A percentile compares a stretch with the other conserved stretches of the same genome.
Conservation (phyloP, 2,113 vertebrate genomes). For the Pteropus alecto region DNA sequence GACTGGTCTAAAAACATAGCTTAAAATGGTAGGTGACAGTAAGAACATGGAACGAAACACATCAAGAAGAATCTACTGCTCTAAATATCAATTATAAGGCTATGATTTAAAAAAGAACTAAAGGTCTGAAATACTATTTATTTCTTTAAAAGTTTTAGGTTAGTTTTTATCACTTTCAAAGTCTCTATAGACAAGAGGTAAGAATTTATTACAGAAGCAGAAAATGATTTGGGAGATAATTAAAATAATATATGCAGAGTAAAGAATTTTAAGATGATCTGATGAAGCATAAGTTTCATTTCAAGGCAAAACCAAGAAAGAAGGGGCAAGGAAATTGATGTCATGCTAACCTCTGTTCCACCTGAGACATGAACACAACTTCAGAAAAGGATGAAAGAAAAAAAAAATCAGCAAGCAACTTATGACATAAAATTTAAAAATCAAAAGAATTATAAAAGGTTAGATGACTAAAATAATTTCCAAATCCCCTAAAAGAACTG, state of each 20-base stretch:
- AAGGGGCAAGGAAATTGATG: constrained; percentile 59
- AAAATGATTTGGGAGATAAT: constrained; percentile 60
- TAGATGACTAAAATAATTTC: background rate
- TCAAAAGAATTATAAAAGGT: constrained; percentile 17
- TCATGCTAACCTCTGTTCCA: constrained; percentile 33
- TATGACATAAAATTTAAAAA: background rate
- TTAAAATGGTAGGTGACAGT: background rate
- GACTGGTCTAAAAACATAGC: background rate
- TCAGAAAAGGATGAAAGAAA: background rate
- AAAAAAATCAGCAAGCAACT: background rate
- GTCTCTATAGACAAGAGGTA: constrained; percentile 40
- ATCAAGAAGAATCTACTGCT: background rate
- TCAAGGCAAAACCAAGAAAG: constrained; percentile 68
- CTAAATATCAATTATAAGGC: background rate
- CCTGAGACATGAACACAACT: background rate
- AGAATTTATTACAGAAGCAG: constrained; percentile 53
- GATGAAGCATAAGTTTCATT: constrained; percentile 60
- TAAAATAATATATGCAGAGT: constrained; percentile 48
- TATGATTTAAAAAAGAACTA: constrained; percentile 1
- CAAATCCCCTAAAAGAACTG: background rate
- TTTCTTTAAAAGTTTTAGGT: constrained; percentile 48
- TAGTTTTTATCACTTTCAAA: constrained; percentile 59
- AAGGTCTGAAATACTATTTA: constrained; percentile 12
- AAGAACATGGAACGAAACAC: background rate
- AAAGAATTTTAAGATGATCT: constrained; percentile 44